Evolutionary conservation across 35 echinoderm and acorn worm species (phyloP).

Genomic region (Chiridota heheva): DNA sequence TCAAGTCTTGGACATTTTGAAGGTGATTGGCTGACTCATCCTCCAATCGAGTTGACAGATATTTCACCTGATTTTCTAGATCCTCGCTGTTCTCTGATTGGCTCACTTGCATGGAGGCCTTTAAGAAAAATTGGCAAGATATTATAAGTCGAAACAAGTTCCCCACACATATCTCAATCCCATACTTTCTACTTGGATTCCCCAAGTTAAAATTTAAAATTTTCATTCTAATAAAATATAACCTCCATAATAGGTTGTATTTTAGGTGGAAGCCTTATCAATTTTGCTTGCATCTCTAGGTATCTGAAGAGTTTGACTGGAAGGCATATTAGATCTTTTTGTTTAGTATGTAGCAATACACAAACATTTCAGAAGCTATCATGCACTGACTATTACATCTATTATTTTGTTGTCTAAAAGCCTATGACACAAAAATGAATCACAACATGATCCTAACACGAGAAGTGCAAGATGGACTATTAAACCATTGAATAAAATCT

Average conservation of each 20-base stretch:
- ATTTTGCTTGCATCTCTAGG: too few species aligned
- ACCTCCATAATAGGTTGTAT: too few species aligned
- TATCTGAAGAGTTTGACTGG: too few species aligned
- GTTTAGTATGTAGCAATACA: too few species aligned
- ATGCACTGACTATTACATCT: background rate
- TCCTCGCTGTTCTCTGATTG: conserved; percentile 29
- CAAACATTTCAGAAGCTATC: too few species aligned
- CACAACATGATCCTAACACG: background rate
- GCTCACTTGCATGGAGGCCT: conserved; percentile 40
- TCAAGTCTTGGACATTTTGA: conserved; percentile 13
- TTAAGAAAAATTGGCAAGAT: background rate
- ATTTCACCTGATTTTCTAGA: conserved; percentile 1
- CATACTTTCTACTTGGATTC: too few species aligned
- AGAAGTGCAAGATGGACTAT: background rate
- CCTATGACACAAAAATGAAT: background rate
- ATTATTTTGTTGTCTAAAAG: background rate
- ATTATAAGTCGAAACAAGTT: background rate
- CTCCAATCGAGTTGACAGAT: background rate
- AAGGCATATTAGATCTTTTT: too few species aligned
- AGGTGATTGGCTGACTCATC: background rate
- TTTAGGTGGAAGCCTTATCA: too few species aligned
- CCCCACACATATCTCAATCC: too few species aligned
- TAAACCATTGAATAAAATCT: background rate
- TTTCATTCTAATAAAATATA: too few species aligned
- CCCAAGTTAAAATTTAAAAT: too few species aligned